A percentile compares a stretch with the other conserved stretches of the same genome.
Evolutionary conservation across 2,888 invertebrate species (phyloP).

Genomic region (Bedellia somnulentella): DNA sequence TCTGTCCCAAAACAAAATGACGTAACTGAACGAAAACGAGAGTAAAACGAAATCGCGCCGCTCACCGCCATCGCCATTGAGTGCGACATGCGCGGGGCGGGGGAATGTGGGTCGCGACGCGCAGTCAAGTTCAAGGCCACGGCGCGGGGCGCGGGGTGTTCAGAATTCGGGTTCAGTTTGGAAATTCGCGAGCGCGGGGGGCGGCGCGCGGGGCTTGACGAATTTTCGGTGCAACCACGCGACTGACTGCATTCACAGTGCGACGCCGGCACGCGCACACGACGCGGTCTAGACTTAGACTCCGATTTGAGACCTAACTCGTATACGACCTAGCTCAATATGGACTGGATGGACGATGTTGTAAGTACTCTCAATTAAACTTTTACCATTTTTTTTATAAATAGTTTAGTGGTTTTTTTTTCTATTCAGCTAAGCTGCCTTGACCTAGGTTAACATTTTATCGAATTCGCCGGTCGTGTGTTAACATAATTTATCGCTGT

Average conservation of each 20-base stretch:
- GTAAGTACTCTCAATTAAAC: conserved; percentile 27
- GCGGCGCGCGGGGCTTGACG: conserved; percentile 31
- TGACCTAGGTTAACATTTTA: conserved; percentile 57
- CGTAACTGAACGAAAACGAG: conserved; percentile 40
- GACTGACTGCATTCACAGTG: conserved; percentile 54
- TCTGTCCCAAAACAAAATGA: too few species aligned
- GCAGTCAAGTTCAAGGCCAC: conserved; percentile 58
- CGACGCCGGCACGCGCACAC: conserved; percentile 54
- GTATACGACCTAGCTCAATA: conserved; percentile 23
- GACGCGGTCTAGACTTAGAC: conserved; percentile 21
- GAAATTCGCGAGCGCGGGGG: conserved; percentile 43
- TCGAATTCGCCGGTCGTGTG: too few species aligned
- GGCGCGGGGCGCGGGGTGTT: conserved; percentile 27
- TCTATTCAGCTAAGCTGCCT: conserved; percentile 23
- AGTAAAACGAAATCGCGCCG: conserved; percentile 31
- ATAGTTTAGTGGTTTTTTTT: conserved; percentile 12
- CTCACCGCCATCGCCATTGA: conserved; percentile 42
- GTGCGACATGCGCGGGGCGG: conserved; percentile 15
- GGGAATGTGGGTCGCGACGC: conserved; percentile 46
- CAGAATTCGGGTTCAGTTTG: conserved; percentile 27
- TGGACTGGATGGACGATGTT: conserved; percentile 59
- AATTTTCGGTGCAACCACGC: conserved; percentile 57
- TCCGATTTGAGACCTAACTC: conserved; percentile 24
- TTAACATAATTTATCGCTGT: too few species aligned
- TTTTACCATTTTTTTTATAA: conserved; percentile 9